A percentile compares a stretch with the other conserved stretches of the same genome.
phyloP scores from a whole-genome alignment of 1,140 invertebrate genomes.

The Caenorhabditis remanei region DNA sequence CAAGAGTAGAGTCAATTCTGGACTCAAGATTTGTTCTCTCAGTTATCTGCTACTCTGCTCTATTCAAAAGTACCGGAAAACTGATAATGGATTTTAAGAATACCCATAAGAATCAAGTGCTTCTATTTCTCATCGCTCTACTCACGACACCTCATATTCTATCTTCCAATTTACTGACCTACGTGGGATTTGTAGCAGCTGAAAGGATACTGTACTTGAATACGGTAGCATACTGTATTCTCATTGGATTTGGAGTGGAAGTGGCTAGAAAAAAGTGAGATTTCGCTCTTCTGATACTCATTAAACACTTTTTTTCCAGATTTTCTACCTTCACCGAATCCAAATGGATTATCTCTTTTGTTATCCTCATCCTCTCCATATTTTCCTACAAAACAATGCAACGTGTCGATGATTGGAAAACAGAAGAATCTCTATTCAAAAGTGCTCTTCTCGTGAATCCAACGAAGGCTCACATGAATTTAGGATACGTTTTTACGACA shows the following conservation, averaged over 20 bases:
- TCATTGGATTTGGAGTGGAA: not conserved
- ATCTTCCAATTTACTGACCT: constrained; percentile 12
- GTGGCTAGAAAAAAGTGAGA: not conserved
- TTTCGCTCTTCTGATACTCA: not conserved
- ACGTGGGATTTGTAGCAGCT: constrained; percentile 29
- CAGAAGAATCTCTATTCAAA: constrained; percentile 34
- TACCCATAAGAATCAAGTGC: not conserved
- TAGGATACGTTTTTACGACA: constrained; percentile 28
- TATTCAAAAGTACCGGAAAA: too few relatives aligned
- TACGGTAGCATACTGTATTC: constrained; percentile 33
- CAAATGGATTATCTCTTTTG: not conserved
- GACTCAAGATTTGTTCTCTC: constrained; percentile 10
- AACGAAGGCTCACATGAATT: constrained; percentile 31
- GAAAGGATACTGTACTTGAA: constrained; percentile 39
- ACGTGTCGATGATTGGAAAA: constrained; percentile 30
- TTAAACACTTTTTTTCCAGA: not conserved
- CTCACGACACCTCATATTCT: constrained; percentile 17
- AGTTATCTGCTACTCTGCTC: not conserved
- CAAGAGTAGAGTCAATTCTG: constrained; percentile 13
- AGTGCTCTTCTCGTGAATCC: constrained; percentile 38
- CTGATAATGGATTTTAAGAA: not conserved
- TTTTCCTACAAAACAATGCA: constrained; percentile 2
- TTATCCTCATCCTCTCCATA: not conserved
- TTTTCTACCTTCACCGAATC: not conserved
- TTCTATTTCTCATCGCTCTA: not conserved